Evolutionary conservation across 2,113 vertebrate genomes (phyloP).

Genomic region (Syngnathus floridae): DNA sequence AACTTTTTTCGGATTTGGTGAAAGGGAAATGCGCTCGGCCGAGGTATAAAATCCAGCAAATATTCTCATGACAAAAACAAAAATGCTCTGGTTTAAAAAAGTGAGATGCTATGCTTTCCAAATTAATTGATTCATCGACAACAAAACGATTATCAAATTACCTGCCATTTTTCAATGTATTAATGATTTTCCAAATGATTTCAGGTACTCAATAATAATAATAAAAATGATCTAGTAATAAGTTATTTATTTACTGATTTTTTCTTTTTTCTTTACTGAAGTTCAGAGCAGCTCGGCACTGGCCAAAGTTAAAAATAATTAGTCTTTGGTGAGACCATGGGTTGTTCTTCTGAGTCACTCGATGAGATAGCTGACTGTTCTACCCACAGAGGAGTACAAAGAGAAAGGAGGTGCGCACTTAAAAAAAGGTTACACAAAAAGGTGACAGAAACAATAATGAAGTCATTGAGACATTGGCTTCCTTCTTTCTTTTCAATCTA

Average conservation of each 20-base stretch:
- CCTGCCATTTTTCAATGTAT: slow-evolving; percentile 11
- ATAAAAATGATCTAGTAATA: too few relatives aligned
- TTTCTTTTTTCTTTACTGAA: slow-evolving; percentile 65
- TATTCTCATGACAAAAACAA: neutral
- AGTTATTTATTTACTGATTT: slow-evolving; percentile 10
- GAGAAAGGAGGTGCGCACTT: slow-evolving; percentile 45
- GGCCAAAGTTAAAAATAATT: slow-evolving; percentile 79
- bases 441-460: neutral
- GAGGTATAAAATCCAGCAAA: neutral
- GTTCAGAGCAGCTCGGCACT: slow-evolving; percentile 73
- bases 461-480: neutral
- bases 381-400: slow-evolving; percentile 60
- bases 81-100: neutral
- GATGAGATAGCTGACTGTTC: slow-evolving; percentile 73
- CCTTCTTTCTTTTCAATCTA: too few relatives aligned
- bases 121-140: too few relatives aligned
- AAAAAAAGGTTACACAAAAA: slow-evolving; percentile 7
- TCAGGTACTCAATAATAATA: too few relatives aligned
- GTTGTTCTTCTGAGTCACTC: slow-evolving; percentile 81
- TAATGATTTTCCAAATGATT: too few relatives aligned
- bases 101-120: neutral
- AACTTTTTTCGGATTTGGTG: neutral
- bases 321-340: slow-evolving; percentile 75
- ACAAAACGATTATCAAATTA: neutral
- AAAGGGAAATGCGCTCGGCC: too few relatives aligned